Evolutionary conservation across 2,888 invertebrate species (phyloP), one percentile per base, ranked within the genome.

Genomic region (Acrocera orbiculus): DNA sequence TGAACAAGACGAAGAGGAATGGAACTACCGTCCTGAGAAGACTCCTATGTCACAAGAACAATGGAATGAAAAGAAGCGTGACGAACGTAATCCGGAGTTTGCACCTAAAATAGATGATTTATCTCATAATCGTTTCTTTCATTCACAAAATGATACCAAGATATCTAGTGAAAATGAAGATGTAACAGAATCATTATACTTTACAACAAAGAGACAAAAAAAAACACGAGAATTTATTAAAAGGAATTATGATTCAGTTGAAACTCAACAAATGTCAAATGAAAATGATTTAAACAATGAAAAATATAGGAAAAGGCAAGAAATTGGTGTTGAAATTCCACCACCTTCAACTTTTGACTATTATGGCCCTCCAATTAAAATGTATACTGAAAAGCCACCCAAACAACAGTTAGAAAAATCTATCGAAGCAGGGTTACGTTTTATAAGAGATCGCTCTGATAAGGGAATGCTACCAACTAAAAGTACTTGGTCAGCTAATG

Each of bases 21-120:
- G 61, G 61, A 35, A 47, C 5, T 60, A 58, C 34, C 53, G 49
- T 31, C 45, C 54, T 2, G 57, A 61, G 37, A 45, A 52, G 3
- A 38, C 47, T 29, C 57, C 54, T 14, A 55, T 61, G 55, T 52
- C 59, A 2, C 59, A 60, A 36, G 56, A 52, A 31, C 47, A 60
- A 37, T 61, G 60, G 60, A 59, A 59, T 38, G 54, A 56, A 19
- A 74, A 77, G 47, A 73, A 81, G 52, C 66, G 90, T 42, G 61
- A 62, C 33, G 76, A 80, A 49, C 66, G 89, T 42, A 62, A 65
- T 16, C 50, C 65, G 1, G 85, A 87, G 54, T 90, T 90, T 60
- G 87, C 82, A 2, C 89, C 89, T 4, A 66, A 33, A 4, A 30
- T 44, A 4, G 34, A 42, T 1, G 30, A 32, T 16, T 26, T 38